Evolutionary conservation across 2,888 invertebrate genomes (phyloP).

Genomic region (Plagodis pulveraria): DNA sequence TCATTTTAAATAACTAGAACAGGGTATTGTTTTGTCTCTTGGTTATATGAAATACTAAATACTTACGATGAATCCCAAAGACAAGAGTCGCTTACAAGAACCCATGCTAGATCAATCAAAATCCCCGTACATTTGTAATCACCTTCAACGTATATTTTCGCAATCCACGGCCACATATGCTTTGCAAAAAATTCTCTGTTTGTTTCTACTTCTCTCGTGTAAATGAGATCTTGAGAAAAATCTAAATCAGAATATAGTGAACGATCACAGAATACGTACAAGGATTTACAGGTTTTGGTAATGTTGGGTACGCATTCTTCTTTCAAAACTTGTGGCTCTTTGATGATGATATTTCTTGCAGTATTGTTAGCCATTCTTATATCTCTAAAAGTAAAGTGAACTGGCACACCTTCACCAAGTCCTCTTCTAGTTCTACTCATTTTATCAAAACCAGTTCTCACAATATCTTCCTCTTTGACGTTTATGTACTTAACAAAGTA

Average conservation of each 20-base stretch:
- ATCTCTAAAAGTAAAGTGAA: constrained; percentile 63
- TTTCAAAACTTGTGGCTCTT: constrained; percentile 69
- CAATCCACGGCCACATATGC: constrained; percentile 89
- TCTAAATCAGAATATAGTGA: constrained; percentile 68
- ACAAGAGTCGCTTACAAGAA: constrained; percentile 86
- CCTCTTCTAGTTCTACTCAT: constrained; percentile 54
- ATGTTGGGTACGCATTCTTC: constrained; percentile 76
- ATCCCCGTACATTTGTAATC: constrained; percentile 88
- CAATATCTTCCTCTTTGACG: constrained; percentile 57
- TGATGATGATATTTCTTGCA: constrained; percentile 56
- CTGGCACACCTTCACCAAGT: constrained; percentile 46
- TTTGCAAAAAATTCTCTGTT: constrained; percentile 24
- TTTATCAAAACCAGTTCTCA: constrained; percentile 39
- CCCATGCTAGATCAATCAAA: constrained; percentile 87
- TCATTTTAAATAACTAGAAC: not conserved
- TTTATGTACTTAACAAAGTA: constrained; percentile 70
- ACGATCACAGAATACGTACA: constrained; percentile 83
- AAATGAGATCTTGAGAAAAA: constrained; percentile 51
- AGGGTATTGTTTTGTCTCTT: not conserved
- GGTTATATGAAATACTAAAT: not conserved
- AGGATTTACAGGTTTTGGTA: constrained; percentile 79
- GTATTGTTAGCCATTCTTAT: constrained; percentile 39
- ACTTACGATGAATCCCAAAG: constrained; percentile 56
- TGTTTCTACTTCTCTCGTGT: constrained; percentile 44
- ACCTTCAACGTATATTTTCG: constrained; percentile 89